These are phyloP conservation scores for Neosilurus hyrtlii DNA, from an alignment of 2,797 vertebrate genomes.

Conservation along the genomic window DNA sequence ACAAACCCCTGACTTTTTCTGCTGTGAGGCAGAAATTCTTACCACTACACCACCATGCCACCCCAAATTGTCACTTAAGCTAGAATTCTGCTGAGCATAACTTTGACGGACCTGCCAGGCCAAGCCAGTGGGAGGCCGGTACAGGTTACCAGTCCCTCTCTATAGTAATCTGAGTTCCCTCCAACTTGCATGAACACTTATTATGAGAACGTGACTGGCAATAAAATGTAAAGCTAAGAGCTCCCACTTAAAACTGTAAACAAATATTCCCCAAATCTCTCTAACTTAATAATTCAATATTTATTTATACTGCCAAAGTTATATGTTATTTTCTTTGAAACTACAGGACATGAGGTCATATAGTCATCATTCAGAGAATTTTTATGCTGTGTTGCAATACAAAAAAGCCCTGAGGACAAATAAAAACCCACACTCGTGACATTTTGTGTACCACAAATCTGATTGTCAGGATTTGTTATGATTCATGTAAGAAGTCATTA, in stretches of 20 bases:
- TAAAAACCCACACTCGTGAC: not conserved
- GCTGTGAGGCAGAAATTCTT: too few species aligned
- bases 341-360: not conserved
- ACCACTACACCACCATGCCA: too few species aligned
- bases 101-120: too few species aligned
- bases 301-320: not conserved
- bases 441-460: not conserved
- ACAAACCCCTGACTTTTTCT: too few species aligned
- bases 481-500: not conserved
- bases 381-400: not conserved
- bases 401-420: not conserved
- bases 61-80: too few species aligned
- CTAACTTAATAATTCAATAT: slow-evolving; percentile 1
- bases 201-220: too few species aligned
- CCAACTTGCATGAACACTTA: too few species aligned
- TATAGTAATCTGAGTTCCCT: too few species aligned
- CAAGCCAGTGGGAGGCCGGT: too few species aligned
- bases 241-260: not conserved
- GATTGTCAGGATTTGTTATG: not conserved
- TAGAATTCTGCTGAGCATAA: too few species aligned
- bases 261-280: not conserved
- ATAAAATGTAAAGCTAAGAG: not conserved
- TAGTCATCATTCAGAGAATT: not conserved
- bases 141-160: too few species aligned
- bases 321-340: not conserved